Evolutionary conservation across 1,140 invertebrate species (phyloP).

Genomic region (Heliconius himera): DNA sequence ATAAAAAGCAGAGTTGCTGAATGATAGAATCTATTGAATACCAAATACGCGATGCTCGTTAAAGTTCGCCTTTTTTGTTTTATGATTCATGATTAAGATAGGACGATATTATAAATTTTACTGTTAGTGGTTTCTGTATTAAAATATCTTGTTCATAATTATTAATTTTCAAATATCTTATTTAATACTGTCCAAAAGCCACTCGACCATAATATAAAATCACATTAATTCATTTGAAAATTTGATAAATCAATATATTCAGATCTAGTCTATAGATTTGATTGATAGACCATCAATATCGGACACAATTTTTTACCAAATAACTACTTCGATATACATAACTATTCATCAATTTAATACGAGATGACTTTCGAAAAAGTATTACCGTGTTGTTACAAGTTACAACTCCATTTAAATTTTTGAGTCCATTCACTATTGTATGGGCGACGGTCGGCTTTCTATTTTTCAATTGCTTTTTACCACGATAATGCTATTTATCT

Average conservation of each 20-base stretch:
- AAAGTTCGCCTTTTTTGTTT: background rate
- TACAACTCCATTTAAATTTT: constrained; percentile 13
- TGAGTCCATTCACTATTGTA: constrained; percentile 29
- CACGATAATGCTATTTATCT: constrained; percentile 28
- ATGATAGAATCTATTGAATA: background rate
- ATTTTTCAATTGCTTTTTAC: constrained; percentile 41
- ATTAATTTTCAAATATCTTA: too few relatives aligned
- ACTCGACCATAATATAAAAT: too few relatives aligned
- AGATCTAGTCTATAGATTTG: too few relatives aligned
- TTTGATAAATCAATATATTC: too few relatives aligned
- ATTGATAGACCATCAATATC: too few relatives aligned
- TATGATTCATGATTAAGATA: constrained; percentile 16
- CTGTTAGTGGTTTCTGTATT: background rate
- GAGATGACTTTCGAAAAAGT: background rate
- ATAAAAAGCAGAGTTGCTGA: background rate
- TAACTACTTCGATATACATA: background rate
- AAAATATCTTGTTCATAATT: too few relatives aligned
- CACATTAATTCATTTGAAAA: too few relatives aligned
- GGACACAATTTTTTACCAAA: too few relatives aligned
- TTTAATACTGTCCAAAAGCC: too few relatives aligned
- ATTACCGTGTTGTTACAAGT: background rate
- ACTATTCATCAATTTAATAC: background rate
- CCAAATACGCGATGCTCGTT: constrained; percentile 4
- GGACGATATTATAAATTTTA: background rate
- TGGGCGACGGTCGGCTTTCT: constrained; percentile 31